A percentile compares a stretch with the other conserved stretches of the same genome.
These are phyloP conservation scores for Alectoris magna DNA, from an alignment of 2,797 vertebrate genomes.

Conservation along the genomic window DNA sequence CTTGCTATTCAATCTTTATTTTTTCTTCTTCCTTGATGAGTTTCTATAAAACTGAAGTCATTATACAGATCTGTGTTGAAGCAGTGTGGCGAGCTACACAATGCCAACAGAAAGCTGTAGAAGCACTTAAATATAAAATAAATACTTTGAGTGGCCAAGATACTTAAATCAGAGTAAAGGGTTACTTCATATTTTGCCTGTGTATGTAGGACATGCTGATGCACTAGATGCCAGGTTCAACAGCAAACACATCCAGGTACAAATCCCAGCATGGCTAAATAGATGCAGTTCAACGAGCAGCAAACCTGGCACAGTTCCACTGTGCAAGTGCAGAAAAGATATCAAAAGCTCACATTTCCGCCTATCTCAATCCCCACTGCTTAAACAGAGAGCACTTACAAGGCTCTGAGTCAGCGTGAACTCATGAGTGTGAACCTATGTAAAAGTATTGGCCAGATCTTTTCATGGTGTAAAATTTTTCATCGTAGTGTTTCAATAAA, in stretches of 20 bases:
- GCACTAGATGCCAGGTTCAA: neutral
- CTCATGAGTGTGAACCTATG: neutral
- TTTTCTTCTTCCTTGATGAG: neutral
- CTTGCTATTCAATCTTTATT: neutral
- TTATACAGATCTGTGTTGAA: neutral
- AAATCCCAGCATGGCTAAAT: neutral
- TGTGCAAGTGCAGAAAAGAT: neutral
- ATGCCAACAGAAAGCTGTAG: neutral
- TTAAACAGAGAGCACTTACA: neutral
- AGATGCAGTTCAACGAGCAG: neutral
- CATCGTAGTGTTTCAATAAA: neutral
- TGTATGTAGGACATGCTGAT: neutral
- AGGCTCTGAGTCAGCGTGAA: neutral
- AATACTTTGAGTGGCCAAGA: neutral
- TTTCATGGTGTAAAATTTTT: neutral
- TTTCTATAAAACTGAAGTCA: neutral
- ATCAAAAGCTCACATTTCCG: neutral
- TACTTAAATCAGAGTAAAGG: neutral
- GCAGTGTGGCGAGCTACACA: fast-evolving
- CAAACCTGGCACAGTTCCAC: neutral
- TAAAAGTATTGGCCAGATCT: neutral
- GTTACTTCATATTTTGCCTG: neutral
- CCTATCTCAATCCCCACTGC: neutral
- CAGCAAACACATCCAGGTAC: fast-evolving
- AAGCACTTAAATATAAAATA: neutral